Percentiles rank a stretch among this genome's conserved stretches.
phyloP scores from a whole-genome alignment of 35 echinoderm and acorn worm genomes.

The Ptychodera flava region DNA sequence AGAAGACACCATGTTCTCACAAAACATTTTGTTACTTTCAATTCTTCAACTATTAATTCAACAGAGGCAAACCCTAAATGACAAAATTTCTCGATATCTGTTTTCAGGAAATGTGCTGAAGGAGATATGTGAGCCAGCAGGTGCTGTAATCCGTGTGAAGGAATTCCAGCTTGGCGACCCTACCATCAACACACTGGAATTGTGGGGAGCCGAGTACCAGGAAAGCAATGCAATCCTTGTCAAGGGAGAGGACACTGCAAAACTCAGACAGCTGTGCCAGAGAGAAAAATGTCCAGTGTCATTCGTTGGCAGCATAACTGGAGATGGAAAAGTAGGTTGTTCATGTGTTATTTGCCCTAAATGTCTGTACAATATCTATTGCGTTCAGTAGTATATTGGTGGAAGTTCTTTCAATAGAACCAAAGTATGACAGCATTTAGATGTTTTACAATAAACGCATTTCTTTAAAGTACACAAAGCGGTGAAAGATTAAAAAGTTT shows the following conservation, averaged over 20 bases:
- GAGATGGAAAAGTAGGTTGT: conserved; percentile 84
- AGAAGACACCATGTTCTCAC: no score
- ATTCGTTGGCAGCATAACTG: conserved; percentile 93
- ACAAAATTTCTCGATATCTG: no score
- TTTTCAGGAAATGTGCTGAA: conserved; percentile 91
- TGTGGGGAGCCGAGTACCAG: conserved; percentile 99
- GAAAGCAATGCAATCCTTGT: conserved; percentile 92
- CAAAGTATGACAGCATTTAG: no score
- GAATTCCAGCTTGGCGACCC: conserved; percentile 97
- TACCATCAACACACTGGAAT: conserved; percentile 94
- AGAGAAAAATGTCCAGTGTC: conserved; percentile 81
- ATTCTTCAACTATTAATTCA: no score
- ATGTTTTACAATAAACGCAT: no score
- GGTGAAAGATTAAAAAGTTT: no score
- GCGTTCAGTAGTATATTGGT: no score
- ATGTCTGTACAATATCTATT: not conserved
- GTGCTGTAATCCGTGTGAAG: conserved; percentile 83
- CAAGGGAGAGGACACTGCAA: conserved; percentile 34
- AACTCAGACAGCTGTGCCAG: conserved; percentile 58
- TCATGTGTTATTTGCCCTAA: not conserved
- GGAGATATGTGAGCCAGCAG: conserved; percentile 92
- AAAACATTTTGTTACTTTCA: no score
- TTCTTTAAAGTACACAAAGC: no score
- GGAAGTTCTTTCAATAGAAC: no score
- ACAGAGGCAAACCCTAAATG: no score